Evolutionary conservation across 1,140 invertebrate genomes (phyloP).

Genomic region (Mycetomoellerius zeteki): DNA sequence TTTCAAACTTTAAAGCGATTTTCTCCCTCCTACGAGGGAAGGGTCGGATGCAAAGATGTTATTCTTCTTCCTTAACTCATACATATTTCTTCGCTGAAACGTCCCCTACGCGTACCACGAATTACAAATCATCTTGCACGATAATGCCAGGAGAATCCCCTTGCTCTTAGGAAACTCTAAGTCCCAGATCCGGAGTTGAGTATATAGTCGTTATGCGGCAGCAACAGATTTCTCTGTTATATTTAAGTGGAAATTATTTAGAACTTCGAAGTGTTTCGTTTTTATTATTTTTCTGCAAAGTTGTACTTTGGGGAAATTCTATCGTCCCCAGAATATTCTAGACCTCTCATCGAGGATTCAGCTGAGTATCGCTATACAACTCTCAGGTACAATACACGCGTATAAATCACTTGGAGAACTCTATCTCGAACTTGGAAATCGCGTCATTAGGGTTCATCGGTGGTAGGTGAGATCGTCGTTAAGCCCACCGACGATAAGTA

Average conservation of each 20-base stretch:
- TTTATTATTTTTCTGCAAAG: neutral
- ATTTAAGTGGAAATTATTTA: slow-evolving; percentile 18
- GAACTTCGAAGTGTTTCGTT: neutral
- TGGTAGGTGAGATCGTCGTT: slow-evolving; percentile 59
- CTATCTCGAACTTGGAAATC: slow-evolving; percentile 66
- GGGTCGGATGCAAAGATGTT: slow-evolving; percentile 71
- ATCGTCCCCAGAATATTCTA: neutral
- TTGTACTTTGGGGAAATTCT: neutral
- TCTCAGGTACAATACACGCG: slow-evolving; percentile 39
- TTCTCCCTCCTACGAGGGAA: slow-evolving; percentile 37
- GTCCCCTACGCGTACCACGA: slow-evolving; percentile 66
- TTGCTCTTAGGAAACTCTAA: slow-evolving; percentile 62
- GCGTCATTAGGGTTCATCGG: slow-evolving; percentile 71
- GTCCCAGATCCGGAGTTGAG: slow-evolving; percentile 60
- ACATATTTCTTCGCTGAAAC: slow-evolving; percentile 70
- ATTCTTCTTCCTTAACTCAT: slow-evolving; percentile 76
- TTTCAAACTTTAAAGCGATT: slow-evolving; percentile 71
- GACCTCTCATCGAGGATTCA: slow-evolving; percentile 9
- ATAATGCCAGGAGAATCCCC: slow-evolving; percentile 70
- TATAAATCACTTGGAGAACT: slow-evolving; percentile 64
- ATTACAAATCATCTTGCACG: slow-evolving; percentile 75
- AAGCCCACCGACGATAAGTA: slow-evolving; percentile 67
- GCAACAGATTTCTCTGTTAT: slow-evolving; percentile 4
- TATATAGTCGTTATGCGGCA: slow-evolving; percentile 32
- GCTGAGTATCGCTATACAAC: neutral